Conservation (phyloP, 2,113 vertebrate genomes). For the Apodemus sylvaticus region DNA sequence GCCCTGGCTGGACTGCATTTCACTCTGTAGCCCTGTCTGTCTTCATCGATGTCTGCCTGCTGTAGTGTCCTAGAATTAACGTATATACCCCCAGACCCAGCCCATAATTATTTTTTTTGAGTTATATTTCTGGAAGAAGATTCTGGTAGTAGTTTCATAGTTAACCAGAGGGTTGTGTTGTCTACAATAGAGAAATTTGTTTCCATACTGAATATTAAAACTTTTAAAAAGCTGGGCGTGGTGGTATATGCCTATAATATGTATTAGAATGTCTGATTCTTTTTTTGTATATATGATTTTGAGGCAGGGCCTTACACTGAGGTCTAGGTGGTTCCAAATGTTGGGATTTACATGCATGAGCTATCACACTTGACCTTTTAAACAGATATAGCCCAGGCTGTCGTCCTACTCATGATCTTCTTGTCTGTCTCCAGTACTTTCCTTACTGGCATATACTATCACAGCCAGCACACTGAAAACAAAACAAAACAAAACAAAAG, state of each 20-base stretch:
- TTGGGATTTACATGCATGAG: background rate
- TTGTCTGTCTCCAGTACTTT: background rate
- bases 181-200: background rate
- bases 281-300: background rate
- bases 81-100: background rate
- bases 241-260: background rate
- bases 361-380: background rate
- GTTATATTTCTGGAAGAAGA: background rate
- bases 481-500: no score
- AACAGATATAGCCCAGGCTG: background rate
- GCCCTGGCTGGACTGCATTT: background rate
- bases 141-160: background rate
- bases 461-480: background rate
- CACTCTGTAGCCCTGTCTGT: background rate
- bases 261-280: background rate
- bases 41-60: background rate
- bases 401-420: background rate
- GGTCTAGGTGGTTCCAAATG: background rate
- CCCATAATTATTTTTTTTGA: background rate
- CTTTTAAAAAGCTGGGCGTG: no score
- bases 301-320: background rate
- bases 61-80: background rate
- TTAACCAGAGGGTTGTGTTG: background rate
- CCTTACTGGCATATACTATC: background rate
- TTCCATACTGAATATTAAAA: background rate